phyloP scores from a whole-genome alignment of 2,113 vertebrate genomes.

The Podarcis cretensis region DNA sequence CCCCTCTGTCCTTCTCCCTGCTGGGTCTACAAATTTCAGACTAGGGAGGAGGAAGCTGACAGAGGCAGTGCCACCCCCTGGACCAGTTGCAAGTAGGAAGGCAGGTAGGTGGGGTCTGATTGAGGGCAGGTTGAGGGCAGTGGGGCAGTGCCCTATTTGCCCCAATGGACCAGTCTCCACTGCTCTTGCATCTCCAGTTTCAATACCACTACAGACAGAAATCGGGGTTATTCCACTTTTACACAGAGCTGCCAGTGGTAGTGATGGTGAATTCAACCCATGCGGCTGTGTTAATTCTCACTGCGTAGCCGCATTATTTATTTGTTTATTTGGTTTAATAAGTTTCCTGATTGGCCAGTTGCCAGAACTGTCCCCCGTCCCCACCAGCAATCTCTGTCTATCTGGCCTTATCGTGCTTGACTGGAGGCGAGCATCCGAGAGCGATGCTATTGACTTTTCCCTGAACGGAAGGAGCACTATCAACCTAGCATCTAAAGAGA shows the following conservation, averaged over 20 bases:
- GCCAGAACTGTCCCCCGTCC: not conserved
- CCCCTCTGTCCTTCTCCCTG: too few relatives aligned
- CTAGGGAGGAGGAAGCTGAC: too few relatives aligned
- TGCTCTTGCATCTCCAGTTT: not conserved
- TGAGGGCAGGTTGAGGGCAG: too few relatives aligned
- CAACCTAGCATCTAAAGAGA: rapidly evolving
- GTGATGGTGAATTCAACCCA: conserved; percentile 51
- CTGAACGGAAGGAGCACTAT: not conserved
- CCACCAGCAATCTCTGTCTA: not conserved
- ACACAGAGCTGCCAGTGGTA: not conserved
- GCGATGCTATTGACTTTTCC: not conserved
- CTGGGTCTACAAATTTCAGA: too few relatives aligned
- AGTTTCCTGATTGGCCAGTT: conserved; percentile 10
- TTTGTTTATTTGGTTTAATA: not conserved
- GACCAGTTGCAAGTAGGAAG: too few relatives aligned
- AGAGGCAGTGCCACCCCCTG: too few relatives aligned
- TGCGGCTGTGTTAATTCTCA: conserved; percentile 1
- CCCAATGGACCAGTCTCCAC: too few relatives aligned
- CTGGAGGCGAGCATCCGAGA: conserved; percentile 16
- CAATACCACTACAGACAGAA: not conserved
- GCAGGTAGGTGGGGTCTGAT: too few relatives aligned
- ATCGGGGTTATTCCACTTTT: not conserved
- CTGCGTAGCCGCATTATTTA: conserved; percentile 16
- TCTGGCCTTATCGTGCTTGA: not conserved
- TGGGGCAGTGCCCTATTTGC: too few relatives aligned